Evolutionary conservation across 2,797 vertebrate genomes (phyloP), one percentile per base, ranked within the genome.

Genomic region (Syndactyla subalaris): DNA sequence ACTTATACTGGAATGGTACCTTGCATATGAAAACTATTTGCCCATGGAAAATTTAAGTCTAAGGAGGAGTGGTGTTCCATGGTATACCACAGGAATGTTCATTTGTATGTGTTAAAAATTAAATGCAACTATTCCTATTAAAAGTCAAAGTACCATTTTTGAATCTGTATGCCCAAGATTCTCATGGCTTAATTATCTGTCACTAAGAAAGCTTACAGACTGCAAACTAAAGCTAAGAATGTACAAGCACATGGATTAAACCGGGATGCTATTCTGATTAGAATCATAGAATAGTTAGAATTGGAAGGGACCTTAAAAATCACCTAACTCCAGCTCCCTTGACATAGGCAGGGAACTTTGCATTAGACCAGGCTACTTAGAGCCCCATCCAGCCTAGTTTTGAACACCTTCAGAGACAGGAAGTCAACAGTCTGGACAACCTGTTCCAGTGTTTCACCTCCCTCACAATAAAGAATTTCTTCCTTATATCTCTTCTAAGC

Each of bases 11-110:
- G 3, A 75, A 65, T 68, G 3, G 8, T 67, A 88, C 22, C 36
- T 80, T 92, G 26, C 24, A 75, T 80, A 74, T 77, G 91, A 89
- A 80, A 95, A 86, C 9, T 70, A 78, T 48, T 73, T 78, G 6
- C 3, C 9, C 6, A 13, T 45, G 14, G 8, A 57, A 45, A 80
- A 19, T 61, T 85, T 80, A 43, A 94, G 52, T 23, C 29, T 51
- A 46, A 48, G 22, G 38, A 89, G 29, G 20, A 85, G 73, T 22
- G 14, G 5, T 51, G 4, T n/a, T 75, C 10, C 29, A 16, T 30
- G 36, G 9, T 54, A n/a, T 14, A 61, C 13, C 6, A 58, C 9
- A 77, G 89, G 14, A 75, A 39, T 67, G 81, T 95, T 86, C 14
- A 78, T 57, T 84, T 89, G 45, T 13, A 17, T 63, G 18, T 67